Evolutionary conservation across 1,140 invertebrate genomes (phyloP), one percentile per base, ranked within the genome.

Genomic region (Charaxes varanes): DNA sequence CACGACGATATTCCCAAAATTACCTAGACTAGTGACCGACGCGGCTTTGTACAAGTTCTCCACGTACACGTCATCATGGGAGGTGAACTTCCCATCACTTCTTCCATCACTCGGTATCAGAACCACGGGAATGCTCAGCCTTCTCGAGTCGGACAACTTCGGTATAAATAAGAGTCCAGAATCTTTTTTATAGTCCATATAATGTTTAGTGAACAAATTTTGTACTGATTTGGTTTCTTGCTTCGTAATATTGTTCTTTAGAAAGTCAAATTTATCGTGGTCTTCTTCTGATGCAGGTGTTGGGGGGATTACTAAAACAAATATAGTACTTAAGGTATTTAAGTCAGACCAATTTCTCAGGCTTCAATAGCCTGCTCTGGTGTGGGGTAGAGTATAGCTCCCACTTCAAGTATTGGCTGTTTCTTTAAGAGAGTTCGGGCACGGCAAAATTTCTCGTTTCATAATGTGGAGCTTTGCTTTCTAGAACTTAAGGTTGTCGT

Each of bases 21-120:
- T 79, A 2, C 78, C 78, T 28, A 82, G 55, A 62, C 78, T 82
- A 0, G 71, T 69, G 10, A 74, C 70, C 2, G 78, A 82, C 0
- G 71, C 73, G 1, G 78, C 73, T 42, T 78, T 82, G 32, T 72
- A 80, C 17, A 82, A 41, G 43, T 82, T 82, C 44, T 82, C 69
- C 14, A 79, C 47, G 34, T 82, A 82, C 8, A 80, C 73, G 32
- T 69, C 62, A 36, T 80, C 76, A 24, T 34, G 65, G 0, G 73
- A 74, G 55, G 62, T 65, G 36, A 82, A 82, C 34, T 58, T 69
- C 23, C 55, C 62, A 43, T 67, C 58, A 19, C 41, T 54, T 31
- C 59, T 66, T 10, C 34, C 41, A 21, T 74, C 66, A 30, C 44
- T 63, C 2, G 72, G 60, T n/a, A 79, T 79, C 37, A 82, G 48